Percentiles rank a stretch among this genome's conserved stretches.
Evolutionary conservation across 2,888 invertebrate genomes (phyloP).

Genomic region (Synergus laeviventris): DNA sequence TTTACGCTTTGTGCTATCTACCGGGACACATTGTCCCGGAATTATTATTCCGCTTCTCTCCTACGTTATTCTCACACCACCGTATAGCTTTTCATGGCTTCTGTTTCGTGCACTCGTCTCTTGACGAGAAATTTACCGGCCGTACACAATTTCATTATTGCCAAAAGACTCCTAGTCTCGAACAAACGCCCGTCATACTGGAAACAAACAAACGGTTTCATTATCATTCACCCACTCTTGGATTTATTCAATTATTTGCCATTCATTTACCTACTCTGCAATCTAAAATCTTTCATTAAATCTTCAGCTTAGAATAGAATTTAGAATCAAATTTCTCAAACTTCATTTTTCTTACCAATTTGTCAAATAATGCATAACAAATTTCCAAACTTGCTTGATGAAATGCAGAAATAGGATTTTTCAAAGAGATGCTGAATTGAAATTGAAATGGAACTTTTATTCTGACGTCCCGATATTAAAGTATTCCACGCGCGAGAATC

Average conservation of each 20-base stretch:
- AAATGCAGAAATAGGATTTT: background rate
- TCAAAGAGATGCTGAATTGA: slow-evolving; percentile 21
- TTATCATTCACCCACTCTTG: slow-evolving; percentile 31
- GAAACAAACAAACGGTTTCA: slow-evolving; percentile 33
- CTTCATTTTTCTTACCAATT: background rate
- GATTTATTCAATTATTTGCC: slow-evolving; percentile 11
- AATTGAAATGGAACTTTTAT: slow-evolving; percentile 29
- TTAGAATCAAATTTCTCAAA: background rate
- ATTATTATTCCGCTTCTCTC: slow-evolving; percentile 71
- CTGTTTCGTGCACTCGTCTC: slow-evolving; percentile 47
- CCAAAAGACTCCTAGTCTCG: slow-evolving; percentile 35
- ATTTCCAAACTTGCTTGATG: background rate
- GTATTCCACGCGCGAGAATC: slow-evolving; percentile 38
- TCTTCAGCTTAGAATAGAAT: background rate
- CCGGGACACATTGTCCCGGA: slow-evolving; percentile 74
- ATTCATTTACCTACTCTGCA: background rate
- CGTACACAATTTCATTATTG: slow-evolving; percentile 40
- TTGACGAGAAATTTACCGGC: slow-evolving; percentile 43
- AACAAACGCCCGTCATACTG: slow-evolving; percentile 31
- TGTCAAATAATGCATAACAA: no score
- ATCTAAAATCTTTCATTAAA: background rate
- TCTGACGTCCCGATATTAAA: slow-evolving; percentile 9
- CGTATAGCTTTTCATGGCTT: slow-evolving; percentile 50
- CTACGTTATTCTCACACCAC: slow-evolving; percentile 56
- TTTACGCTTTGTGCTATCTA: slow-evolving; percentile 76